Evolutionary conservation across 2,797 vertebrate genomes (phyloP), one percentile per base, ranked within the genome.

Genomic region (Coracias cyanogaster): DNA sequence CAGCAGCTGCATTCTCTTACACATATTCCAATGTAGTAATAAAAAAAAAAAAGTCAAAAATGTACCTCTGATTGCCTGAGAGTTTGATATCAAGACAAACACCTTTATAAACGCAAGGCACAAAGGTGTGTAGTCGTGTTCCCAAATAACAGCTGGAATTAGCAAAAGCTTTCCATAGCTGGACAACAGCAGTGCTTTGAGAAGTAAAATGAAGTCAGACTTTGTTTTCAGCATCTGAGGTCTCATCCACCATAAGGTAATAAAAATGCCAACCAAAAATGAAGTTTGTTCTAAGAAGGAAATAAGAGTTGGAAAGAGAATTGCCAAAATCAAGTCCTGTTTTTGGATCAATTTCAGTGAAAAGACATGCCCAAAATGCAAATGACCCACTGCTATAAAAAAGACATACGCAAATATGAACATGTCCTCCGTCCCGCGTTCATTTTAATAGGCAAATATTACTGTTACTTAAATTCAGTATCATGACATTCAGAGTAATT

Each of bases 131-230:
- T 99, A 99, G 96, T 99, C 99, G 2, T 99, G 99, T 65, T 99
- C 99, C 99, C 99, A 99, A 96, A 99, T 99, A 90, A 99, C 99
- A 3, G 99, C 99, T 4, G 99, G 99, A 94, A 99, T 99, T 86
- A 99, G 97, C 55, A 99, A 97, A 62, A 99, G 99, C 84, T 99
- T 99, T 24, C 99, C 99, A 16, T 99, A 99, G 96, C 99, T 99
- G 70, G 99, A 99, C 26, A 99, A 97, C 62, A 99, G 94, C 62
- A 99, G 97, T 0, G 99, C 99, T 94, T 99, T 98, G 97, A 99
- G 97, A 87, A 99, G 98, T 60, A 98, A 96, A 57, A 96, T 18
- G 37, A 98, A 94, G 80, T 98, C 94, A 43, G 98, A 82, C 14
- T 90, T 94, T 18, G 66, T 94, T n/a, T 98, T 97, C 43, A 95